Conservation (phyloP, 2,113 vertebrate species). For the Hydrochoerus hydrochaeris region DNA sequence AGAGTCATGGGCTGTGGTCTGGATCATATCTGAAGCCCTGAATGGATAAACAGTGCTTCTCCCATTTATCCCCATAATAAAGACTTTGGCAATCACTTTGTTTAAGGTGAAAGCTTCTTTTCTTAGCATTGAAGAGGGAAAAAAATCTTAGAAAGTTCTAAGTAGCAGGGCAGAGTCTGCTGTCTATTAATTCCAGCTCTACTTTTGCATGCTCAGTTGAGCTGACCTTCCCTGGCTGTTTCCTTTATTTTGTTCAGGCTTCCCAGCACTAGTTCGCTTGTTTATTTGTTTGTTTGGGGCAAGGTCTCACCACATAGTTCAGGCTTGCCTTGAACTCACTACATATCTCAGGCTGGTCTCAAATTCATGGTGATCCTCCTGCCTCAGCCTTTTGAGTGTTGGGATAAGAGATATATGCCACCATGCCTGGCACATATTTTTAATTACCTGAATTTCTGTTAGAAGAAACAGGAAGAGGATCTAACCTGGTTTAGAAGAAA, state of each 20-base stretch:
- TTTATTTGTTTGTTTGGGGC: background rate
- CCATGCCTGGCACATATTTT: background rate
- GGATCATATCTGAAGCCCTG: background rate
- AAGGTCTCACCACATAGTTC: background rate
- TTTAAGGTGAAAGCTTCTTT: background rate
- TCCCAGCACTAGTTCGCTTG: background rate
- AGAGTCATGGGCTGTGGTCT: background rate
- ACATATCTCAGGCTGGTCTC: background rate
- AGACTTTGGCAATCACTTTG: background rate
- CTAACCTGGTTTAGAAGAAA: background rate
- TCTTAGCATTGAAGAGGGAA: background rate
- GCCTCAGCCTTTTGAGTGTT: background rate
- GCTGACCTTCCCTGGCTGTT: background rate
- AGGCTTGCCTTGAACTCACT: background rate
- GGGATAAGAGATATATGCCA: background rate
- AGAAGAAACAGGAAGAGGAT: background rate
- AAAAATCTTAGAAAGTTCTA: background rate
- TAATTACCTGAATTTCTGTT: background rate
- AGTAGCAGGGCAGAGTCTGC: background rate
- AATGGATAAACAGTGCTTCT: background rate
- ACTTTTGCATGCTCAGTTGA: background rate
- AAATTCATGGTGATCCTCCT: background rate
- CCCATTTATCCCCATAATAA: background rate
- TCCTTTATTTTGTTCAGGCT: background rate
- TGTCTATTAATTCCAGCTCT: background rate